phyloP scores from a whole-genome alignment of 1,140 invertebrate species.

The Tetramorium alpestre region DNA sequence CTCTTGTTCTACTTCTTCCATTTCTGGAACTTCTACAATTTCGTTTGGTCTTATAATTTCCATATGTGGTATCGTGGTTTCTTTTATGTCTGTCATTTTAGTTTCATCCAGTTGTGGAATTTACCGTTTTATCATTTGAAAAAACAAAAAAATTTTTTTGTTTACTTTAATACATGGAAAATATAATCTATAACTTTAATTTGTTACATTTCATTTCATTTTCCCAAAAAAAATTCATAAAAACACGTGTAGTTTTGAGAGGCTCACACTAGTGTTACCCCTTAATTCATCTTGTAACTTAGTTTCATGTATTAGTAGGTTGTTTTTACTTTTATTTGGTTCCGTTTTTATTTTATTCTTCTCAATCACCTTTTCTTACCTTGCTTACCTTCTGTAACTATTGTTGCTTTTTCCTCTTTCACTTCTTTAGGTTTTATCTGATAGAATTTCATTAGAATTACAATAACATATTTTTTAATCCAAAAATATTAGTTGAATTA shows the following conservation, averaged over 20 bases:
- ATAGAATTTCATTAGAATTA: not conserved
- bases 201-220: too few species aligned
- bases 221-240: too few species aligned
- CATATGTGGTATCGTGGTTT: not conserved
- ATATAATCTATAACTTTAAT: too few species aligned
- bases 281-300: conserved; percentile 14
- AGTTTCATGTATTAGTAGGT: not conserved
- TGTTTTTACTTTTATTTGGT: not conserved
- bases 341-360: conserved; percentile 1
- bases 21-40: not conserved
- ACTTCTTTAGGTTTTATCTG: conserved; percentile 20
- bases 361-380: not conserved
- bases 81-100: not conserved
- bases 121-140: not conserved
- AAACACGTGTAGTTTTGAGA: too few species aligned
- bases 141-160: too few species aligned
- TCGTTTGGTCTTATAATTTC: not conserved
- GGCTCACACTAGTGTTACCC: too few species aligned
- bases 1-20: not conserved
- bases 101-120: not conserved
- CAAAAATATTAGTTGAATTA: not conserved
- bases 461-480: not conserved
- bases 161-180: too few species aligned
- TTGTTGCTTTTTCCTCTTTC: not conserved
- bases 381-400: not conserved